phyloP scores from a whole-genome alignment of 1,140 invertebrate species.

The Pentalonia nigronervosa region DNA sequence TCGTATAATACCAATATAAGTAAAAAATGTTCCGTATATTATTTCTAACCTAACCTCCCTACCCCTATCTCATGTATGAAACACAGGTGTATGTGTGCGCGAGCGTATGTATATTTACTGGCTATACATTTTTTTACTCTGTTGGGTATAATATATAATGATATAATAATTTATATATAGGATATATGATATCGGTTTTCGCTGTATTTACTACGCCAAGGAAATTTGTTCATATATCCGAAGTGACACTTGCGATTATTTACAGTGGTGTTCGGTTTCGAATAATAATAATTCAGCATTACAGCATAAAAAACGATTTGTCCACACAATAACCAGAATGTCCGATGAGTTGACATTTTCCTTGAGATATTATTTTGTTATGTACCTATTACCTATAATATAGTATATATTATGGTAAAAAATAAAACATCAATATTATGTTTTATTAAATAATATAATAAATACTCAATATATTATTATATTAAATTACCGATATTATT shows the following conservation, averaged over 20 bases:
- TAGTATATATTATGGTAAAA: not conserved
- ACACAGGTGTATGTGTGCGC: not conserved
- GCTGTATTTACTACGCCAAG: not conserved
- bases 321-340: not conserved
- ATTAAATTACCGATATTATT: not conserved
- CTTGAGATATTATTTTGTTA: constrained; percentile 12
- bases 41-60: not conserved
- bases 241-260: constrained; percentile 11
- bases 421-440: not conserved
- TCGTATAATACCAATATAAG: not conserved
- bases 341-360: constrained; percentile 7
- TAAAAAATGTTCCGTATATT: not conserved
- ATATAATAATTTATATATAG: not conserved
- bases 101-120: not conserved
- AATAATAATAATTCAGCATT: constrained; percentile 4
- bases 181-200: constrained; percentile 23
- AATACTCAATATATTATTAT: too few species aligned
- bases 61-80: not conserved
- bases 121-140: not conserved
- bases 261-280: constrained; percentile 8
- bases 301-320: constrained; percentile 7
- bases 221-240: not conserved
- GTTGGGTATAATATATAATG: not conserved
- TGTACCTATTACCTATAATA: not conserved
- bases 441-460: too few species aligned